These are phyloP conservation scores for Heptranchias perlo DNA, from an alignment of 2,113 vertebrate genomes.

Conservation along the genomic window DNA sequence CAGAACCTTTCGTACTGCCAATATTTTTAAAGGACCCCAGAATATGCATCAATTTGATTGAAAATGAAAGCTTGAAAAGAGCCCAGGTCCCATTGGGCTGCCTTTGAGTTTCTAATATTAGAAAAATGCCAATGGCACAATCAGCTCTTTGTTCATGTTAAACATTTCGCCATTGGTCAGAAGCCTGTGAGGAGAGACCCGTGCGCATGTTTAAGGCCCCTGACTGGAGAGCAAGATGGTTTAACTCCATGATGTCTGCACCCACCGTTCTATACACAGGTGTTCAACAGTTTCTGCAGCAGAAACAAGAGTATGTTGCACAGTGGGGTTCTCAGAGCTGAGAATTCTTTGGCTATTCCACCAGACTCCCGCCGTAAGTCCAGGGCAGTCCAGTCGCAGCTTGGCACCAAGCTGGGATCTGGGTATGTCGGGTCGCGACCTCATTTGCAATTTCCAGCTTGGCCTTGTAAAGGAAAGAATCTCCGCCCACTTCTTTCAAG, in stretches of 20 bases:
- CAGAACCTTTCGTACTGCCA: not conserved
- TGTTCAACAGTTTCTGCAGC: not conserved
- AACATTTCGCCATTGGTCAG: not conserved
- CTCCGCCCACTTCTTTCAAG: not conserved
- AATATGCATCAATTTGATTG: not conserved
- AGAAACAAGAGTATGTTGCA: not conserved
- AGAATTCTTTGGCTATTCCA: not conserved
- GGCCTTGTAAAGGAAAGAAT: not conserved
- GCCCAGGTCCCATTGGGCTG: not conserved
- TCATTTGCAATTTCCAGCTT: not conserved
- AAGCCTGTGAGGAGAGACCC: not conserved
- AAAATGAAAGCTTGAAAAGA: not conserved
- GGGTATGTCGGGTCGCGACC: not conserved
- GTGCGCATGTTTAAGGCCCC: not conserved
- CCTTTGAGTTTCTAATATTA: not conserved
- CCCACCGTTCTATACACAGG: not conserved
- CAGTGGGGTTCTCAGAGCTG: not conserved
- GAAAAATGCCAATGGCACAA: not conserved
- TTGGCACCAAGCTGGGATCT: not conserved
- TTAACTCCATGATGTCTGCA: not conserved
- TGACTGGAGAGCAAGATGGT: not conserved
- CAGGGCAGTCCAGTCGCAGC: not conserved
- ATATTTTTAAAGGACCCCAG: not conserved
- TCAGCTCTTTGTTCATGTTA: not conserved
- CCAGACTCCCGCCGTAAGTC: not conserved